A percentile compares a stretch with the other conserved stretches of the same genome.
These are phyloP conservation scores for Drosophila atripex DNA, from an alignment of 2,888 invertebrate species.

Conservation along the genomic window DNA sequence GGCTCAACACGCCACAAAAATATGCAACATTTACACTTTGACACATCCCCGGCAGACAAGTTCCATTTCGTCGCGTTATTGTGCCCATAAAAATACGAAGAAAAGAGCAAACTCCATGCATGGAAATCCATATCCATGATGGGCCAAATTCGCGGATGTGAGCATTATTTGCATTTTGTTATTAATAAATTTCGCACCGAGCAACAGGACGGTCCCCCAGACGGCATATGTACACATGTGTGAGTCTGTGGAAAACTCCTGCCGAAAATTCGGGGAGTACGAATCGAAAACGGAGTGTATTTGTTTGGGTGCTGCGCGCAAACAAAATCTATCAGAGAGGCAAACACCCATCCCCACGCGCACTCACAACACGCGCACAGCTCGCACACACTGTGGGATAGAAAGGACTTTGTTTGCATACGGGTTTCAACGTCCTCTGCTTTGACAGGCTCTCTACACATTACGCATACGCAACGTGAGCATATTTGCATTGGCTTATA, in stretches of 20 bases:
- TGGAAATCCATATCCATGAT: neutral
- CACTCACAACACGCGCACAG: neutral
- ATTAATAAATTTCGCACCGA: constrained; percentile 68
- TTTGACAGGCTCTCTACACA: constrained; percentile 27
- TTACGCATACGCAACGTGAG: constrained; percentile 53
- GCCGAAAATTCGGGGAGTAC: constrained; percentile 8
- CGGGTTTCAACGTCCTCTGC: constrained; percentile 27
- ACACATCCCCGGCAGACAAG: constrained; percentile 45
- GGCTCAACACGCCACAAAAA: constrained; percentile 21
- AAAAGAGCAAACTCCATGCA: constrained; percentile 20
- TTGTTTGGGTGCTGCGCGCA: constrained; percentile 41
- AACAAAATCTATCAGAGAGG: constrained; percentile 14
- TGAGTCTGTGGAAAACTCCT: neutral
- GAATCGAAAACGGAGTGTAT: constrained; percentile 50
- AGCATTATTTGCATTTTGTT: constrained; percentile 71
- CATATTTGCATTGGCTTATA: constrained; percentile 71
- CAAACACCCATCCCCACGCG: constrained; percentile 10
- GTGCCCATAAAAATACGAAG: constrained; percentile 50
- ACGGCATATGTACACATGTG: constrained; percentile 10
- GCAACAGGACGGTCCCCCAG: constrained; percentile 46
- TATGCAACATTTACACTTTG: constrained; percentile 63
- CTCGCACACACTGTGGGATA: neutral
- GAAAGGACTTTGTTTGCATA: constrained; percentile 24
- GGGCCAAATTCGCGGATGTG: constrained; percentile 30
- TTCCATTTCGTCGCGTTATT: constrained; percentile 56